Percentiles rank a stretch among this genome's conserved stretches.
Evolutionary conservation across 2,888 invertebrate genomes (phyloP).

Genomic region (Zelleria hepariella): DNA sequence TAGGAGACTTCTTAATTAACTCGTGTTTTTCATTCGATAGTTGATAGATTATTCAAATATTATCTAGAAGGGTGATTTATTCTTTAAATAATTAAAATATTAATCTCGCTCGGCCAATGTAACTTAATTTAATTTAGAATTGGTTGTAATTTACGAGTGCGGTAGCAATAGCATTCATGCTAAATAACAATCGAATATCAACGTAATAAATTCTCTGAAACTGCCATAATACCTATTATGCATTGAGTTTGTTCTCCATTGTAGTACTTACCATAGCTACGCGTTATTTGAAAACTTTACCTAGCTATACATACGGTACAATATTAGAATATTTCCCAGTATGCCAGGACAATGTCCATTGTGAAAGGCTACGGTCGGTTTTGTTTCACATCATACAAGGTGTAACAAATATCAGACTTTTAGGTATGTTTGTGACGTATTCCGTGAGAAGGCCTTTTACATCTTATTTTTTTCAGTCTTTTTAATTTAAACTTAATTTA

Average conservation of each 20-base stretch:
- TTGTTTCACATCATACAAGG: too few relatives aligned
- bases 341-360: not conserved
- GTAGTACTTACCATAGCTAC: not conserved
- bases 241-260: not conserved
- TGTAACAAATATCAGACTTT: too few relatives aligned
- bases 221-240: not conserved
- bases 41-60: too few relatives aligned
- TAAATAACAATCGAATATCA: constrained; percentile 20
- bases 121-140: not conserved
- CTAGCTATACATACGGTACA: too few relatives aligned
- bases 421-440: too few relatives aligned
- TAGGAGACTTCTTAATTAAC: too few relatives aligned
- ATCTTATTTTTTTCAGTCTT: too few relatives aligned
- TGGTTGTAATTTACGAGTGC: not conserved
- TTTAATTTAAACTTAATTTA: too few relatives aligned
- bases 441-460: too few relatives aligned
- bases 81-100: too few relatives aligned
- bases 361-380: not conserved
- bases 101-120: constrained; percentile 5
- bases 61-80: too few relatives aligned
- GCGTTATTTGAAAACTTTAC: not conserved
- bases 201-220: not conserved
- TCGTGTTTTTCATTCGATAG: too few relatives aligned
- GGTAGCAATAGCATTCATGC: constrained; percentile 18
- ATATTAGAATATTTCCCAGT: not conserved